Percentiles rank a stretch among this genome's conserved stretches.
Conservation (phyloP, 1,140 invertebrate genomes). For the Drosophila parabipectinata region DNA sequence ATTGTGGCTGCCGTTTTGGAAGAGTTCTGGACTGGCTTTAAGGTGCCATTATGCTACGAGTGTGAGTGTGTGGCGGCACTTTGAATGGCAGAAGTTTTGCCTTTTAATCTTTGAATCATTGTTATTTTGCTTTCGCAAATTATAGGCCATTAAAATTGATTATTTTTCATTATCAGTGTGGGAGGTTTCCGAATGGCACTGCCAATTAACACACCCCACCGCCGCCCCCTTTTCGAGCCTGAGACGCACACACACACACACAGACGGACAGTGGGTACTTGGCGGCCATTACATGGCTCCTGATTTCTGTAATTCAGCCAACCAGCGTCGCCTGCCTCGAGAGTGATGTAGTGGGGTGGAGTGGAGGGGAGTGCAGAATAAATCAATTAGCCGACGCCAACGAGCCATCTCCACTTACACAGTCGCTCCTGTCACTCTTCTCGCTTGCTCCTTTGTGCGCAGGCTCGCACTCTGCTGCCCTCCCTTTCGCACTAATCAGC, state of each 20-base stretch:
- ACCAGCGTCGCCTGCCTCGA: constrained; percentile 25
- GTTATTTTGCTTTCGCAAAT: constrained; percentile 69
- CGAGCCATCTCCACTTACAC: constrained; percentile 45
- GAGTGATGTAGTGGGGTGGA: neutral
- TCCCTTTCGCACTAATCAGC: neutral
- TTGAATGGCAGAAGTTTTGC: constrained; percentile 44
- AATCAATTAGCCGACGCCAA: constrained; percentile 59
- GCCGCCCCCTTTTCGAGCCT: constrained; percentile 2
- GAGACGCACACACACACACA: neutral
- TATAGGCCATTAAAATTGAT: constrained; percentile 76
- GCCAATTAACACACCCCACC: constrained; percentile 19
- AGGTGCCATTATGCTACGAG: neutral
- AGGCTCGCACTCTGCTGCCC: constrained; percentile 13
- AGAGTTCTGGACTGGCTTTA: constrained; percentile 13
- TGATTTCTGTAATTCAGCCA: constrained; percentile 46
- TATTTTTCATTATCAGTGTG: constrained; percentile 63
- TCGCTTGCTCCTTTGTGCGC: constrained; percentile 20
- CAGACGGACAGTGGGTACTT: constrained; percentile 12
- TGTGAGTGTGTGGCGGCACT: constrained; percentile 33
- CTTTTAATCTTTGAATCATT: constrained; percentile 60
- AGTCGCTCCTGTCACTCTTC: constrained; percentile 6
- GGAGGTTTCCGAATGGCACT: constrained; percentile 23
- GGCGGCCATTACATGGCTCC: constrained; percentile 59
- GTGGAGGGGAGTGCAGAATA: constrained; percentile 31
- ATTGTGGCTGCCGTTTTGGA: constrained; percentile 23